Evolutionary conservation across 2,888 invertebrate species (phyloP).

Genomic region (Agrotis clavis): DNA sequence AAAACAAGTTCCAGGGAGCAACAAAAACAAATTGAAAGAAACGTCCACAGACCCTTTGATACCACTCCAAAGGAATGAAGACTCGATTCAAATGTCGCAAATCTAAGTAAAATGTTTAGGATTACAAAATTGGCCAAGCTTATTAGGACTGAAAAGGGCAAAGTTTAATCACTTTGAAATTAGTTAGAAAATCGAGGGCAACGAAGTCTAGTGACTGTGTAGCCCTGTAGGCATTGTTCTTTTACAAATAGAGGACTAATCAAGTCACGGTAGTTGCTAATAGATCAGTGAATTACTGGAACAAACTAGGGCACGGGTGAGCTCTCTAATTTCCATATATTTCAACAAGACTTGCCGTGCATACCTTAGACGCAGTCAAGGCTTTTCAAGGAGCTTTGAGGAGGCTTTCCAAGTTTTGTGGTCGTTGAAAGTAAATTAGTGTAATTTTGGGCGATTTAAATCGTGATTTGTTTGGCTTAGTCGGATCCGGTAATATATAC

Average conservation of each 20-base stretch:
- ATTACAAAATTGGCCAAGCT: constrained; percentile 60
- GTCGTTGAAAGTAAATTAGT: constrained; percentile 32
- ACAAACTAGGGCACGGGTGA: constrained; percentile 68
- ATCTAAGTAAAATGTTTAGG: constrained; percentile 52
- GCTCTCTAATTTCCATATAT: constrained; percentile 81
- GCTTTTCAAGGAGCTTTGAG: constrained; percentile 51
- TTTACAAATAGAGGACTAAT: constrained; percentile 63
- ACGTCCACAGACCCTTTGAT: constrained; percentile 24
- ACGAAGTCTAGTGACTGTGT: constrained; percentile 32
- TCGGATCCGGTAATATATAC: background rate
- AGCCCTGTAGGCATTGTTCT: constrained; percentile 52
- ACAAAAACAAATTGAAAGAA: constrained; percentile 42
- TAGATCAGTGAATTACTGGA: constrained; percentile 81
- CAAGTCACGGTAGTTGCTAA: constrained; percentile 69
- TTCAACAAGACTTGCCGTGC: constrained; percentile 73
- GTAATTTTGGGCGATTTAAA: constrained; percentile 24
- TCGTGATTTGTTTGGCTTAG: constrained; percentile 40
- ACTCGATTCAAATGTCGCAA: constrained; percentile 55
- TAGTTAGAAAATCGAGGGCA: constrained; percentile 42
- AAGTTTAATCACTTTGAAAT: constrained; percentile 66
- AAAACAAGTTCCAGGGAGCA: constrained; percentile 35
- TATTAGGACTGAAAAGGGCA: constrained; percentile 60
- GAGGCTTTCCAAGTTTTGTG: constrained; percentile 32
- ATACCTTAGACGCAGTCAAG: constrained; percentile 54
- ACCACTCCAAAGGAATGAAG: constrained; percentile 38